A percentile compares a stretch with the other conserved stretches of the same genome.
phyloP scores from a whole-genome alignment of 2,113 vertebrate genomes.

The Origma solitaria region DNA sequence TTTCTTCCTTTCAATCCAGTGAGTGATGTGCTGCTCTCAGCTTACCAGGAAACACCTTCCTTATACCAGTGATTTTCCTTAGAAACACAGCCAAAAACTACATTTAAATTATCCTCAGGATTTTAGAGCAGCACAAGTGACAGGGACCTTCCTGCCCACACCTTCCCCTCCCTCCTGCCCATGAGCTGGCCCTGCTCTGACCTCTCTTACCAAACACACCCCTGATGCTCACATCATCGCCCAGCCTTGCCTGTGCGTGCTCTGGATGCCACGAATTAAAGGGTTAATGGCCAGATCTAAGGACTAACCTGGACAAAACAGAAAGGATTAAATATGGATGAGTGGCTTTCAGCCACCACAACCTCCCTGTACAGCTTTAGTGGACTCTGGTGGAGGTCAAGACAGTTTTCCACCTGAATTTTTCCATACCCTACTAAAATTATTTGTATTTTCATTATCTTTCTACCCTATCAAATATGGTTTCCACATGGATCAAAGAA shows the following conservation, averaged over 20 bases:
- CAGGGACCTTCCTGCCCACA: neutral
- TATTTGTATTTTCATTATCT: neutral
- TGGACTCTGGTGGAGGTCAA: neutral
- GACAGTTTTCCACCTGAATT: neutral
- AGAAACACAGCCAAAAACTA: neutral
- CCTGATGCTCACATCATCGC: fast-evolving
- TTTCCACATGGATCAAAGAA: neutral
- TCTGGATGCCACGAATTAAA: neutral
- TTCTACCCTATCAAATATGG: neutral
- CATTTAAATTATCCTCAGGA: neutral
- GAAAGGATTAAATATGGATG: fast-evolving
- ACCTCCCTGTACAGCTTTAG: neutral
- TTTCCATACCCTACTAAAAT: neutral
- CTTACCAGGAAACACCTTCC: neutral
- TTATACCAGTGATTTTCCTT: neutral
- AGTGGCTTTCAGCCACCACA: neutral
- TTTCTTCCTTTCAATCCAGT: neutral
- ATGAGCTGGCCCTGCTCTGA: fast-evolving
- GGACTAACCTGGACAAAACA: neutral
- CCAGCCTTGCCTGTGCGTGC: neutral
- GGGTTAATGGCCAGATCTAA: neutral
- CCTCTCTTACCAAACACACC: neutral
- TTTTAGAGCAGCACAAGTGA: neutral
- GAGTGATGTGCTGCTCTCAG: neutral
- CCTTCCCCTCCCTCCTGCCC: neutral